phyloP scores from a whole-genome alignment of 2,797 vertebrate genomes.

The Clangula hyemalis region DNA sequence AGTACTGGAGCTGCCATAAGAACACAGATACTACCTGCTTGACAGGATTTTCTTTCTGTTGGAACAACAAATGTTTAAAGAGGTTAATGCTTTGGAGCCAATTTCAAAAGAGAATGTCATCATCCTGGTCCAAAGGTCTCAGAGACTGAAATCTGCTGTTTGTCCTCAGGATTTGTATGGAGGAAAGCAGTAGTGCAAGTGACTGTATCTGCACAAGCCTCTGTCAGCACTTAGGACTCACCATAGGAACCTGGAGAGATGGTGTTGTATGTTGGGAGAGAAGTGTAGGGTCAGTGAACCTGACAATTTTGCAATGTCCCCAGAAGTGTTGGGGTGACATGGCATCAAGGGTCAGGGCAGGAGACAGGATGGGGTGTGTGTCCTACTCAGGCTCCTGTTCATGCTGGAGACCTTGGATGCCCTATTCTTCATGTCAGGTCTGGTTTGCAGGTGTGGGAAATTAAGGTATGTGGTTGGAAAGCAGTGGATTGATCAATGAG shows the following conservation, averaged over 20 bases:
- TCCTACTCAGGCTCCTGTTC: background rate
- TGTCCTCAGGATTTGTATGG: background rate
- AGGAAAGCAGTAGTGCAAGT: background rate
- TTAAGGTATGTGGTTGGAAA: background rate
- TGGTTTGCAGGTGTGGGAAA: background rate
- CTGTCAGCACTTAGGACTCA: background rate
- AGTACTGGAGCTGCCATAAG: background rate
- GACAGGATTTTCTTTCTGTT: background rate
- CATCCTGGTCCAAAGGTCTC: background rate
- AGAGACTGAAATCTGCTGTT: background rate
- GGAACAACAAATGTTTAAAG: background rate
- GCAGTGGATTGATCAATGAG: background rate
- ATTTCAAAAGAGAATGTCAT: no score
- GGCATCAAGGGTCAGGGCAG: background rate
- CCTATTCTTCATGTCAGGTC: background rate
- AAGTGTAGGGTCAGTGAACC: background rate
- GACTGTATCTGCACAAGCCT: background rate
- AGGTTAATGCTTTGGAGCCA: background rate
- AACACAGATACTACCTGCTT: background rate
- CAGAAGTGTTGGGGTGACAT: no score
- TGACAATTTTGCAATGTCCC: no score
- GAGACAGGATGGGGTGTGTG: background rate
- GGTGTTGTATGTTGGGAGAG: background rate
- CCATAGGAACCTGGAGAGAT: background rate
- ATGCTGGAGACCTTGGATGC: background rate